Evolutionary conservation across 1,140 invertebrate species (phyloP), one percentile per base, ranked within the genome.

Genomic region (Gryllus bimaculatus): DNA sequence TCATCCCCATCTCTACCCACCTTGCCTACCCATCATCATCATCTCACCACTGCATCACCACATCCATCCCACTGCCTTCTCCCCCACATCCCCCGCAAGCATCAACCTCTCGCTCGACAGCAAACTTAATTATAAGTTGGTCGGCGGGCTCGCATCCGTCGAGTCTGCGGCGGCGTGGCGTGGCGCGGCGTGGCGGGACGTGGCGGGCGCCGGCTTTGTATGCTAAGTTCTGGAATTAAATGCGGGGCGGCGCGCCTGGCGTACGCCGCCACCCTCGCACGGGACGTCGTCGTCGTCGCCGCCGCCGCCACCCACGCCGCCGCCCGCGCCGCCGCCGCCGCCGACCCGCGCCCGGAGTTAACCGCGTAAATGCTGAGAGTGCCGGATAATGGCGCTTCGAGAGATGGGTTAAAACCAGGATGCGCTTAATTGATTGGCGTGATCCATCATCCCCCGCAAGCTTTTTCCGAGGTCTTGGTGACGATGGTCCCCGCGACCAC

Each of bases 161-260:
- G 10, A 10, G 10, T 66, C 18, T 0, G 54, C 54, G 10, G 10
- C 54, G 18, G 10, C 54, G 3, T 66, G 10, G 54, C 18, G 18
- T 66, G 54, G 26, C 26, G 26, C 5, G 26, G 26, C 26, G 26
- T 39, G 26, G 26, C 26, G 26, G 1, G 26, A 5, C 26, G 26
- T 39, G 26, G 26, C 26, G 26, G 26, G 26, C 26, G 10, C 18
- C 54, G 18, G 10, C 54, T 66, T 66, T 66, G 54, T 66, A 66
- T 66, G 54, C 54, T 66, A 66, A 66, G 54, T 66, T 66, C 54
- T 66, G 54, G 54, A 66, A 66, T 66, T 66, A 66, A 66, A 66
- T 18, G 54, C 54, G 54, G 2, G 54, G 18, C 54, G 18, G 54
- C 18, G 10, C 18, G 54, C 26, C 26, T 7, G 54, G 54, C 54